These are phyloP conservation scores for Megalops cyprinoides DNA, from an alignment of 2,797 vertebrate species.

Conservation along the genomic window DNA sequence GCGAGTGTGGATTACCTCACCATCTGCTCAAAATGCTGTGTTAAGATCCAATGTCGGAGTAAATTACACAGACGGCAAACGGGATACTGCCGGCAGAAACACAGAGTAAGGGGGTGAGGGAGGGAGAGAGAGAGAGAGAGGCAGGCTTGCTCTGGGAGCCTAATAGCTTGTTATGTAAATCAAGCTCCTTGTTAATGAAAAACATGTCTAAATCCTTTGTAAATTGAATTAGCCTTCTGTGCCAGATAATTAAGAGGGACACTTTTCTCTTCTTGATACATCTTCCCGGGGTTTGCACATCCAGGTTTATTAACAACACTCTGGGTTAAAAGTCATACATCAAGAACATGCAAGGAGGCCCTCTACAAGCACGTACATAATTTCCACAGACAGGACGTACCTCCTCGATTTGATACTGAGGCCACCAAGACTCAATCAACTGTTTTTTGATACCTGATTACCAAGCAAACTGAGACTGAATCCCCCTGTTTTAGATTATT, in stretches of 20 bases:
- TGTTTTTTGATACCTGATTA: too few relatives aligned
- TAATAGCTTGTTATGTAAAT: slow-evolving; percentile 43
- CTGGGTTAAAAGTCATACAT: not conserved
- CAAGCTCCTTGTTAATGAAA: slow-evolving; percentile 39
- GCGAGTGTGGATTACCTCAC: slow-evolving; percentile 29
- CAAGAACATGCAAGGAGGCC: not conserved
- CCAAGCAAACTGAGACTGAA: not conserved
- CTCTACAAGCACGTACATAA: not conserved
- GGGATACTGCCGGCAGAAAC: not conserved
- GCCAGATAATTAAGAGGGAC: slow-evolving; percentile 41
- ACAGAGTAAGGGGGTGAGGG: not conserved
- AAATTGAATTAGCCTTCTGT: slow-evolving; percentile 27
- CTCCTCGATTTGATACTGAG: not conserved
- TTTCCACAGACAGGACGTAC: not conserved
- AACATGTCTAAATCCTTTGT: slow-evolving; percentile 35
- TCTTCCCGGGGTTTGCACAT: slow-evolving; percentile 3
- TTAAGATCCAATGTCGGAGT: slow-evolving; percentile 12
- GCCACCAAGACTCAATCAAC: too few relatives aligned
- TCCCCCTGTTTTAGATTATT: not conserved
- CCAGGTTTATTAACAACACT: not conserved
- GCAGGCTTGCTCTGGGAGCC: slow-evolving; percentile 1
- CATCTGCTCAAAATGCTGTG: slow-evolving; percentile 12
- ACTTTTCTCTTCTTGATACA: slow-evolving; percentile 28
- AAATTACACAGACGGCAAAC: slow-evolving; percentile 27
- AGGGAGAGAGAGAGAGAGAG: not conserved